Evolutionary conservation across 2,113 vertebrate genomes (phyloP).

Genomic region (Malurus melanocephalus): DNA sequence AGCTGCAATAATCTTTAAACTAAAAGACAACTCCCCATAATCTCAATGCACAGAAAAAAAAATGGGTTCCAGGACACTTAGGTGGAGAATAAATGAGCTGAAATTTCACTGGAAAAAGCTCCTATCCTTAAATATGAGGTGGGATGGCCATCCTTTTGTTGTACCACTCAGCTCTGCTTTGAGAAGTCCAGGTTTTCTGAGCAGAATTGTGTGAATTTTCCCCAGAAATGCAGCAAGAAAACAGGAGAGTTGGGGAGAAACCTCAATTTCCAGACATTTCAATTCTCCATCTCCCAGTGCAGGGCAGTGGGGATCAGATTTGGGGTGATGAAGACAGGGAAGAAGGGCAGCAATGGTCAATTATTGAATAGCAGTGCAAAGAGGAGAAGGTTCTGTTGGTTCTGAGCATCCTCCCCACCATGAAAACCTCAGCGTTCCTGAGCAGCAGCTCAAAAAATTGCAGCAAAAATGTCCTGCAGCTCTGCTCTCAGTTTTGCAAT

Average conservation of each 20-base stretch:
- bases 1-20: background rate
- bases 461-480: background rate
- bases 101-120: background rate
- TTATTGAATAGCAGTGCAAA: background rate
- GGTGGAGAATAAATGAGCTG: background rate
- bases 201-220: background rate
- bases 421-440: background rate
- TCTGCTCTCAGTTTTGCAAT: background rate
- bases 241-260: background rate
- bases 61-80: background rate
- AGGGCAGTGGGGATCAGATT: background rate
- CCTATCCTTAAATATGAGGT: background rate
- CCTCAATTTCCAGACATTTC: rapidly evolving
- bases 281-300: too few relatives aligned
- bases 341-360: background rate
- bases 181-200: background rate
- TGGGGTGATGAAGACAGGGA: background rate
- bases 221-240: background rate
- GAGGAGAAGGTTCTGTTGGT: background rate
- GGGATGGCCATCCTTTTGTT: background rate
- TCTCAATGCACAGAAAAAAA: background rate
- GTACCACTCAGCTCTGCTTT: background rate
- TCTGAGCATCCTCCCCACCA: background rate
- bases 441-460: background rate
- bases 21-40: background rate